phyloP scores from a whole-genome alignment of 2,113 vertebrate species.

The Gila orcuttii region DNA sequence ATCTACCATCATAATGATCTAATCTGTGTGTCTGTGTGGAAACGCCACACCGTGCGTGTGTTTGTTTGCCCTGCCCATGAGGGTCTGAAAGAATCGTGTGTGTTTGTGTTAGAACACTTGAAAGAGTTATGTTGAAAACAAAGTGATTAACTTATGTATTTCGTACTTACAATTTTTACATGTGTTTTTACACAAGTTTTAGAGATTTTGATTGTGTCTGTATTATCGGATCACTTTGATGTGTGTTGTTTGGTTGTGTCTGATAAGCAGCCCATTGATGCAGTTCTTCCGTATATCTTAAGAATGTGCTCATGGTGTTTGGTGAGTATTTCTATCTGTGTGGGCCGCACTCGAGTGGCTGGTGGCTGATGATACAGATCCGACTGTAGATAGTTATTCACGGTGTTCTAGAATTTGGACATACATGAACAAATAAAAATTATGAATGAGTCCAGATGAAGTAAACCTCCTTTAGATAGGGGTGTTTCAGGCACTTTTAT shows the following conservation, averaged over 20 bases:
- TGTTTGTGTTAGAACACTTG: conserved; percentile 5
- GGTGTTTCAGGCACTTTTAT: not conserved
- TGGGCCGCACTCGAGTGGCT: not conserved
- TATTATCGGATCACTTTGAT: conserved; percentile 11
- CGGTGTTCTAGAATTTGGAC: not conserved
- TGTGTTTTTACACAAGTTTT: not conserved
- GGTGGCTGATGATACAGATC: conserved; percentile 10
- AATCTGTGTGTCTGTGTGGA: conserved; percentile 36
- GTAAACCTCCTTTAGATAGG: not conserved
- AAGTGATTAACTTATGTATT: conserved; percentile 5
- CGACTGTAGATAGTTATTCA: not conserved
- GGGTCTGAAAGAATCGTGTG: not conserved
- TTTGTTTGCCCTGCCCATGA: not conserved
- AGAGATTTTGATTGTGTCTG: not conserved
- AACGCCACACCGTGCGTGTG: conserved; percentile 27
- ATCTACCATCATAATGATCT: conserved; percentile 37
- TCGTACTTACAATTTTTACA: not conserved
- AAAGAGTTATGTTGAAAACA: not conserved
- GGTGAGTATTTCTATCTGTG: conserved; percentile 36
- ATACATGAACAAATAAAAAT: not conserved
- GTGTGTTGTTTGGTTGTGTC: conserved; percentile 20
- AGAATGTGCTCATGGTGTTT: conserved; percentile 26
- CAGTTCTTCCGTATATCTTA: not conserved
- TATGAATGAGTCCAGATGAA: not conserved
- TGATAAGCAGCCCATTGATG: conserved; percentile 32